Percentiles rank a stretch among this genome's conserved stretches.
Evolutionary conservation across 2,888 invertebrate species (phyloP).

Genomic region (Clivina fossor): DNA sequence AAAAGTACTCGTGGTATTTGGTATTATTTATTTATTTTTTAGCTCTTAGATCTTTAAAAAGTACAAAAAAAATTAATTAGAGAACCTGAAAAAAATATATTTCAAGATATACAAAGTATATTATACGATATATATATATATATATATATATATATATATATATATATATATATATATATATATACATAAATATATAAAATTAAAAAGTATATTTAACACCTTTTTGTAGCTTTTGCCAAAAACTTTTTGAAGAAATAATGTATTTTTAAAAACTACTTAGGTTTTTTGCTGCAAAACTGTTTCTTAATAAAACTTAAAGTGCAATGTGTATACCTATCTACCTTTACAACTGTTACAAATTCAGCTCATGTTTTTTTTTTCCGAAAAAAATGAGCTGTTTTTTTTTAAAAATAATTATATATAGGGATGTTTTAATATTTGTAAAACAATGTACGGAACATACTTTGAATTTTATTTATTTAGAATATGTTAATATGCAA

Average conservation of each 20-base stretch:
- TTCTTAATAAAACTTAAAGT: no score
- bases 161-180: constrained; percentile 8
- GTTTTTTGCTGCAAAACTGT: background rate
- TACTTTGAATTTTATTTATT: no score
- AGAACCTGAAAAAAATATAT: no score
- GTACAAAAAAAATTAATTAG: constrained; percentile 21
- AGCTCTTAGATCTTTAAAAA: constrained; percentile 15
- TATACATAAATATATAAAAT: constrained; percentile 1
- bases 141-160: constrained; percentile 15
- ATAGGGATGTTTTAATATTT: no score
- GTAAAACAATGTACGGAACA: no score
- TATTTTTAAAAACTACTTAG: constrained; percentile 14
- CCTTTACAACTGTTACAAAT: no score
- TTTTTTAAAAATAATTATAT: no score
- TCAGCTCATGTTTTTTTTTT: no score
- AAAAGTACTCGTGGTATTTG: background rate
- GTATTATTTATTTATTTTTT: constrained; percentile 11
- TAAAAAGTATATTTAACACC: constrained; percentile 2
- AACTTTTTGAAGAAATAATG: constrained; percentile 2
- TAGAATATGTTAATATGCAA: no score
- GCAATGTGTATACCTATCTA: no score
- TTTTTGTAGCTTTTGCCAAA: constrained; percentile 18
- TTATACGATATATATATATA: constrained; percentile 2
- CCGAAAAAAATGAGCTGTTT: no score
- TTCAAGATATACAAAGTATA: constrained; percentile 20